These are phyloP conservation scores for Cryptoprocta ferox DNA, from an alignment of 2,797 vertebrate species.

Conservation along the genomic window DNA sequence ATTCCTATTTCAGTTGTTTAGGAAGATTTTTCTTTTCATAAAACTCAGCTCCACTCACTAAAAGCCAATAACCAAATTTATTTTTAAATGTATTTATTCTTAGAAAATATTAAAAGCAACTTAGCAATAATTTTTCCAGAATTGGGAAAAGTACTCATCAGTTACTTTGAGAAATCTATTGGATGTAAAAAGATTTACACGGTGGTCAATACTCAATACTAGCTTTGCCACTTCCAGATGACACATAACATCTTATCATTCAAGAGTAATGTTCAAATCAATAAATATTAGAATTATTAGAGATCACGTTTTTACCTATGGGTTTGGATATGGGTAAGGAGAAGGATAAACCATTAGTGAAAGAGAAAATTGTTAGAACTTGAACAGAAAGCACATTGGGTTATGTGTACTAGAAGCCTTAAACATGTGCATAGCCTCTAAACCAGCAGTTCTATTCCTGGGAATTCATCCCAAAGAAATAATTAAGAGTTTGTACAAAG, in stretches of 20 bases:
- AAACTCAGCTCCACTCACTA: slow-evolving; percentile 12
- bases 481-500: not conserved
- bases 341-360: not conserved
- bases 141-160: slow-evolving; percentile 29
- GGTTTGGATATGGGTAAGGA: not conserved
- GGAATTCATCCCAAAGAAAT: not conserved
- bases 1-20: not conserved
- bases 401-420: not conserved
- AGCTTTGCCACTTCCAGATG: slow-evolving; percentile 42
- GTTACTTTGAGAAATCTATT: slow-evolving; percentile 44
- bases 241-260: slow-evolving; percentile 19
- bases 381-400: slow-evolving; percentile 26
- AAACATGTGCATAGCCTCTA: not conserved
- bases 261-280: slow-evolving; percentile 30
- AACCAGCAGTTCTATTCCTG: not conserved
- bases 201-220: not conserved
- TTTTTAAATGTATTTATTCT: slow-evolving; percentile 24
- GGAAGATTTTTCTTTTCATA: not conserved
- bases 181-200: not conserved
- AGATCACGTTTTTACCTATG: not conserved
- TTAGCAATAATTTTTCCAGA: slow-evolving; percentile 58
- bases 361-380: not conserved
- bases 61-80: not conserved
- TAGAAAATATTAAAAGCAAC: not conserved
- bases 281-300: not conserved